A percentile compares a stretch with the other conserved stretches of the same genome.
Conservation (phyloP, 1,140 invertebrate genomes). For the Bicyclus anynana region DNA sequence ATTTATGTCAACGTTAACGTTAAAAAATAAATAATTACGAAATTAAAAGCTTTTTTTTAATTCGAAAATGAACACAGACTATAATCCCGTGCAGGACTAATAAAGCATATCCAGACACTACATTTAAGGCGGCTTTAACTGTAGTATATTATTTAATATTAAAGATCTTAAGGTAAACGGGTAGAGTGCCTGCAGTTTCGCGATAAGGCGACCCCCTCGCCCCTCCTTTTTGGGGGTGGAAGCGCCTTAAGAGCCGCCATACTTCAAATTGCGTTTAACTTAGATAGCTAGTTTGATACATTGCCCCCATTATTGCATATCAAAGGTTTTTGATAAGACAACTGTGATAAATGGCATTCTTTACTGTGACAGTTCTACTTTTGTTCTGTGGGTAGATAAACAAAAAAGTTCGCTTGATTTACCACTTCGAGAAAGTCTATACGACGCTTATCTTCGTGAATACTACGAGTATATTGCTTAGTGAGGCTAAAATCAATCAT, state of each 20-base stretch:
- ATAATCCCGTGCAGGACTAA: constrained; percentile 22
- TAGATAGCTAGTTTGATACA: constrained; percentile 75
- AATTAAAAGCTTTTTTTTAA: too few species aligned
- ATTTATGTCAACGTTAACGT: too few species aligned
- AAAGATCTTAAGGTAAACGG: constrained; percentile 76
- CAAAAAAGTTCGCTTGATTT: neutral
- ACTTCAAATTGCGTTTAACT: constrained; percentile 75
- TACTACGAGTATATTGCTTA: neutral
- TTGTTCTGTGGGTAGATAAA: neutral
- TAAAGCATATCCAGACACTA: constrained; percentile 51
- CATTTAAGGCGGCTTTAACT: constrained; percentile 61
- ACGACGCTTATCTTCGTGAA: neutral
- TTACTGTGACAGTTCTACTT: constrained; percentile 1
- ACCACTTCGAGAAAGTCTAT: neutral
- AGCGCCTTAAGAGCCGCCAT: constrained; percentile 67
- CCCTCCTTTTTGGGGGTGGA: constrained; percentile 54
- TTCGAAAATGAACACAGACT: neutral
- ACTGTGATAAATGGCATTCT: constrained; percentile 36
- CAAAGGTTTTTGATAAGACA: constrained; percentile 55
- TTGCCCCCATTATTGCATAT: constrained; percentile 73
- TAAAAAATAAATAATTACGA: too few species aligned
- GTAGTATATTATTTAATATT: constrained; percentile 76
- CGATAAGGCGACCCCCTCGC: constrained; percentile 63
- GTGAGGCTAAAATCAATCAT: neutral
- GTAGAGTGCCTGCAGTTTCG: constrained; percentile 67